phyloP scores from a whole-genome alignment of 2,888 invertebrate species.

The Alitta virens region DNA sequence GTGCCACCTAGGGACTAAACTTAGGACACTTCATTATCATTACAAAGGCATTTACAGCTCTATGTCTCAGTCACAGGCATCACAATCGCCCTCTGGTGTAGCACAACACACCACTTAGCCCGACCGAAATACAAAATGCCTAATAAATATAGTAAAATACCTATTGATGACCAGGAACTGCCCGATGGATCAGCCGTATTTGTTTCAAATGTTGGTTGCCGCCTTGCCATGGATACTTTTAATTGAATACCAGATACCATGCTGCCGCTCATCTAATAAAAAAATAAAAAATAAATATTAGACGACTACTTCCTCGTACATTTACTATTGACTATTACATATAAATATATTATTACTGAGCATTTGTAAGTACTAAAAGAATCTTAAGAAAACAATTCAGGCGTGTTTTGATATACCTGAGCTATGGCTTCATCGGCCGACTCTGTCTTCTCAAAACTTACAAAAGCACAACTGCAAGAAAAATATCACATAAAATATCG shows the following conservation, averaged over 20 bases:
- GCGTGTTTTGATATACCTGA: too few relatives aligned
- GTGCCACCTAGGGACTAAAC: too few relatives aligned
- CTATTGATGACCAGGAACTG: slow-evolving; percentile 72
- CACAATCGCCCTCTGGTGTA: too few relatives aligned
- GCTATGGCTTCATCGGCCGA: slow-evolving; percentile 81
- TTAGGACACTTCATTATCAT: too few relatives aligned
- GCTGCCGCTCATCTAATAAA: slow-evolving; percentile 72
- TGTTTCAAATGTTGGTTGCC: slow-evolving; percentile 78
- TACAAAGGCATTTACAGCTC: not conserved
- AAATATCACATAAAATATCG: not conserved
- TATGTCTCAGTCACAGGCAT: not conserved
- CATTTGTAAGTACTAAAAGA: too few relatives aligned
- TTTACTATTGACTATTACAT: too few relatives aligned
- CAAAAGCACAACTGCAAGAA: slow-evolving; percentile 76
- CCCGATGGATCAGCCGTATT: slow-evolving; percentile 72
- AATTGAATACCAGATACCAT: slow-evolving; percentile 73
- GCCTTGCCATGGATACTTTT: slow-evolving; percentile 77
- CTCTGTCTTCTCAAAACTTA: slow-evolving; percentile 87
- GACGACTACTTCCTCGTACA: too few relatives aligned
- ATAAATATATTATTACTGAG: too few relatives aligned
- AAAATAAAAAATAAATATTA: too few relatives aligned
- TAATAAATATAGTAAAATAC: slow-evolving; percentile 54
- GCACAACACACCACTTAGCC: too few relatives aligned
- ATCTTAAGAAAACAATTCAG: too few relatives aligned
- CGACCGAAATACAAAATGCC: too few relatives aligned